phyloP scores from a whole-genome alignment of 2,113 vertebrate genomes.

The Pseudorectes ferrugineus region DNA sequence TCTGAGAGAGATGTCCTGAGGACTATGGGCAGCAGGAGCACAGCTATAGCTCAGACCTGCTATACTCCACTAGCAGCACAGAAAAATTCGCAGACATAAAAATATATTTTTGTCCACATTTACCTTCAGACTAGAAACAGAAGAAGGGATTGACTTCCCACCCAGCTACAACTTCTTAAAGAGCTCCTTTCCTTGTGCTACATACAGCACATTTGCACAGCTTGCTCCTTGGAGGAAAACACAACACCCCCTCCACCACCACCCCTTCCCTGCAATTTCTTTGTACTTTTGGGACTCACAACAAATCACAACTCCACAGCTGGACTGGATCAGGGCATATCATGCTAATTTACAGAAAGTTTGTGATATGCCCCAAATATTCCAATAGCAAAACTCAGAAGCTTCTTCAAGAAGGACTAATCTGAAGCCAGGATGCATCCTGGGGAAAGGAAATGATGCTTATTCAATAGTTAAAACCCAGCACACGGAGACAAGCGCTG shows the following conservation, averaged over 20 bases:
- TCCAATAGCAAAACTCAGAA: neutral
- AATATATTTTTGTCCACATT: neutral
- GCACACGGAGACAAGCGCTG: rapidly evolving
- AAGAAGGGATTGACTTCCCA: neutral
- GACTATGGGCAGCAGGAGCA: neutral
- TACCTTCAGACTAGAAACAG: neutral
- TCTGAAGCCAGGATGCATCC: neutral
- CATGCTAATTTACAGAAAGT: neutral
- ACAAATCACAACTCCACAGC: neutral
- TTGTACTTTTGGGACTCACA: neutral
- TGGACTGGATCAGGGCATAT: neutral
- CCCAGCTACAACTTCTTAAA: neutral
- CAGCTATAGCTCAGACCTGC: neutral
- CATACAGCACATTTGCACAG: neutral
- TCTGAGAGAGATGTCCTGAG: neutral
- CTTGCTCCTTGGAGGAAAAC: neutral
- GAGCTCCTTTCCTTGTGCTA: neutral
- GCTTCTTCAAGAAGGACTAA: neutral
- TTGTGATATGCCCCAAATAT: neutral
- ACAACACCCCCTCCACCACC: neutral
- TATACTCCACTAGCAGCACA: neutral
- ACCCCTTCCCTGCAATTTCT: neutral
- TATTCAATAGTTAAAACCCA: neutral
- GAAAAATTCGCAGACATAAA: neutral
- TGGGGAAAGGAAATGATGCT: neutral